Percentiles rank a stretch among this genome's conserved stretches.
Conservation (phyloP, 2,113 vertebrate genomes). For the Aspiorhynchus laticeps region DNA sequence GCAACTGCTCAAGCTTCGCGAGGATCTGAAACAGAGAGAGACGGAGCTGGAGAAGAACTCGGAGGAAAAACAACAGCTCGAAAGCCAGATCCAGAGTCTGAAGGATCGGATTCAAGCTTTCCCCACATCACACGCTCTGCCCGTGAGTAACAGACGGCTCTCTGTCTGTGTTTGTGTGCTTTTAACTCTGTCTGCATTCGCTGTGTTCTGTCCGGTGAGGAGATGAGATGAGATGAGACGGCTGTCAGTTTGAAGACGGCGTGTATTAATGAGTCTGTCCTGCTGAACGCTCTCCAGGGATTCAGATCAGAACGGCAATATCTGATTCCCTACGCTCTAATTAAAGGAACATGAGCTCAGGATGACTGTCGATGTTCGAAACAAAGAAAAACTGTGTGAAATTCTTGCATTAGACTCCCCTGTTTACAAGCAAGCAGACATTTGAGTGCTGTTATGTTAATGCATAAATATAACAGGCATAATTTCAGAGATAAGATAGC, state of each 20-base stretch:
- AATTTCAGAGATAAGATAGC: background rate
- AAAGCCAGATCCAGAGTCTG: slow-evolving; percentile 84
- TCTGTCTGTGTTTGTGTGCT: background rate
- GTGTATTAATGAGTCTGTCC: slow-evolving; percentile 45
- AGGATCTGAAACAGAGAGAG: slow-evolving; percentile 89
- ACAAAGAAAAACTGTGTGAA: background rate
- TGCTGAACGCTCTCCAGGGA: slow-evolving; percentile 33
- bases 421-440: background rate
- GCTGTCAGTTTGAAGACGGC: slow-evolving; percentile 39
- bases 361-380: background rate
- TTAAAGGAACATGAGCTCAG: slow-evolving; percentile 28
- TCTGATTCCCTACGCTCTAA: background rate
- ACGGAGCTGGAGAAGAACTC: slow-evolving; percentile 85
- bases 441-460: background rate
- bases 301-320: slow-evolving; percentile 18
- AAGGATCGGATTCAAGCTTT: slow-evolving; percentile 84
- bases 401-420: background rate
- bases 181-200: slow-evolving; percentile 18
- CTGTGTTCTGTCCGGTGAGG: slow-evolving; percentile 24
- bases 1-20: slow-evolving; percentile 92
- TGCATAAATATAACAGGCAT: background rate
- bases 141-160: slow-evolving; percentile 64
- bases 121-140: slow-evolving; percentile 60
- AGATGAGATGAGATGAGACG: slow-evolving; percentile 6
- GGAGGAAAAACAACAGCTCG: slow-evolving; percentile 89